Conservation (phyloP, 2,888 invertebrate species). For the Bombylius discolor region DNA sequence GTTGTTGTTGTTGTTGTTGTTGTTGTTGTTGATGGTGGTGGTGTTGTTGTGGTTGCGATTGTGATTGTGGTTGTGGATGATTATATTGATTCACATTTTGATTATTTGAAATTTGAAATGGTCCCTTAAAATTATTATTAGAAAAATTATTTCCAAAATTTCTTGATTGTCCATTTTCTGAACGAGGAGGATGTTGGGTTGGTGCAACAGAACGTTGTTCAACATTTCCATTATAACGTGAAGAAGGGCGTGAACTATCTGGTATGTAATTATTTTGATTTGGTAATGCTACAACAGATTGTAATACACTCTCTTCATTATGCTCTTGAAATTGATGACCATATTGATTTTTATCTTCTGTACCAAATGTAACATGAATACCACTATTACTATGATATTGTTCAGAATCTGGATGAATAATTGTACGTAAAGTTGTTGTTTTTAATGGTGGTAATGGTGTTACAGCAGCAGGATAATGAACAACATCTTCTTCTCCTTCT, state of each 20-base stretch:
- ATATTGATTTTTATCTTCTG: constrained; percentile 39
- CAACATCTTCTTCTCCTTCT: constrained; percentile 37
- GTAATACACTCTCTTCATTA: constrained; percentile 50
- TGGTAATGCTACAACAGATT: constrained; percentile 45
- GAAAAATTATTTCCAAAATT: background rate
- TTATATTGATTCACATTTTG: background rate
- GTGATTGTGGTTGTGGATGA: background rate
- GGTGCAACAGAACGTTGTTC: background rate
- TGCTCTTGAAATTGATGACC: constrained; percentile 39
- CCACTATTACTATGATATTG: constrained; percentile 68
- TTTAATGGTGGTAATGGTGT: constrained; percentile 44
- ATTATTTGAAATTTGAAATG: background rate
- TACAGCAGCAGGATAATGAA: constrained; percentile 39
- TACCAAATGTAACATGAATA: constrained; percentile 70
- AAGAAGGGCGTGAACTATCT: background rate
- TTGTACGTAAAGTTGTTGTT: constrained; percentile 67
- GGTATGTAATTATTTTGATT: constrained; percentile 11
- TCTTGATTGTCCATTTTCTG: constrained; percentile 1
- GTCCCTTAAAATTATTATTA: background rate
- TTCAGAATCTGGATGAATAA: constrained; percentile 78
- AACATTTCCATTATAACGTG: background rate
- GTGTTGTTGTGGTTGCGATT: background rate
- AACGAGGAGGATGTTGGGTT: background rate
- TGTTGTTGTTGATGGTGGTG: constrained; percentile 11
- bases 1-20: constrained; percentile 8